Conservation (phyloP, 2,113 vertebrate genomes). For the Hippocampus guttulatus region DNA sequence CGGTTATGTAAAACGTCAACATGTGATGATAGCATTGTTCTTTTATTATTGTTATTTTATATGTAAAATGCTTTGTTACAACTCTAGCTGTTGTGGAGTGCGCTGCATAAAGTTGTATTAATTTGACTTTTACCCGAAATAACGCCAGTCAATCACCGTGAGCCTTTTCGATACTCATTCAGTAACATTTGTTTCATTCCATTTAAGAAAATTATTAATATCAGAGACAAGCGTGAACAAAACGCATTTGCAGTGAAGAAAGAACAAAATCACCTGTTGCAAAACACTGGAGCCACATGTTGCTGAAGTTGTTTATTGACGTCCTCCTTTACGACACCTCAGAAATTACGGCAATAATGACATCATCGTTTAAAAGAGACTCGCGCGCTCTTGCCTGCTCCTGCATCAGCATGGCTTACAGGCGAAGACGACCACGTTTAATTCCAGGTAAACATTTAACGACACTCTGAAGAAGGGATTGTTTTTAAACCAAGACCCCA, state of each 20-base stretch:
- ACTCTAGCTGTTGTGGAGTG: neutral
- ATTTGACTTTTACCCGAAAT: neutral
- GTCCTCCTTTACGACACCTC: neutral
- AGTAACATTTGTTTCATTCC: no score
- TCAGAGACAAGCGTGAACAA: neutral
- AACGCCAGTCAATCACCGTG: neutral
- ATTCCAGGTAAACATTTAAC: slow-evolving; percentile 33
- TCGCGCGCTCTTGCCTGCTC: neutral
- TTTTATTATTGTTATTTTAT: no score
- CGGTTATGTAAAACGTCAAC: no score
- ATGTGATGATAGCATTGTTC: no score
- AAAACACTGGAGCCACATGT: neutral
- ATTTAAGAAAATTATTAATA: no score
- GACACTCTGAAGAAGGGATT: no score
- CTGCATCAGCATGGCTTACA: slow-evolving; percentile 32
- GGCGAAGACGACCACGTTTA: slow-evolving; percentile 27
- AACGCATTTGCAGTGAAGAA: neutral
- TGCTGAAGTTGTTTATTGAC: slow-evolving; percentile 1
- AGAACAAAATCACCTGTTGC: neutral
- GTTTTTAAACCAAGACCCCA: neutral
- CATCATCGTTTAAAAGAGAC: no score
- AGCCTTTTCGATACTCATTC: neutral
- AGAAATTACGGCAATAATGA: neutral
- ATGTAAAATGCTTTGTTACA: no score
- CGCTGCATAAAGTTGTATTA: no score